phyloP scores from a whole-genome alignment of 2,113 vertebrate genomes.

The Ailurus styani region DNA sequence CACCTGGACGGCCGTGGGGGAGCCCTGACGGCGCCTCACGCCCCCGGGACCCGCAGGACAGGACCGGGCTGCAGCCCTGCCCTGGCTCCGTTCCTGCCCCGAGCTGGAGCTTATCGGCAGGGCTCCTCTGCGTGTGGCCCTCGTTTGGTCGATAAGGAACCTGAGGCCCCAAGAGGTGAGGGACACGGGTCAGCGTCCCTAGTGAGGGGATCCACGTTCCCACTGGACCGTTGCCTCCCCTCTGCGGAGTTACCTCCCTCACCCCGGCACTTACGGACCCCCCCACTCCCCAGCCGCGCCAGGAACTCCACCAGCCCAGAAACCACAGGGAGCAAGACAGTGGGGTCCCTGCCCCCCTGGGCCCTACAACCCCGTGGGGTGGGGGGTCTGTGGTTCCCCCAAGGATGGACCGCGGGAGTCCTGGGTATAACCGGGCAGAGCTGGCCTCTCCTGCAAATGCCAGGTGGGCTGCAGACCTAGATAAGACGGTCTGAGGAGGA shows the following conservation, averaged over 20 bases:
- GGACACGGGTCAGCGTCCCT: not conserved
- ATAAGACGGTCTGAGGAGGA: not conserved
- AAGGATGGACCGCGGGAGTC: fast-evolving
- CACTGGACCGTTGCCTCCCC: too few relatives aligned
- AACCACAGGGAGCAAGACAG: not conserved
- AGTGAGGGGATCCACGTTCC: too few relatives aligned
- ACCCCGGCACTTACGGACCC: fast-evolving
- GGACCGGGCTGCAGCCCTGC: not conserved
- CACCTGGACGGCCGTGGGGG: not conserved
- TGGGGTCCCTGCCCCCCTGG: fast-evolving
- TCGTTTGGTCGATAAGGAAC: too few relatives aligned
- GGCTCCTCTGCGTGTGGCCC: not conserved
- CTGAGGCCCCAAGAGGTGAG: not conserved
- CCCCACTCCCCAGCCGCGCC: fast-evolving
- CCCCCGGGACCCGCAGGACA: fast-evolving
- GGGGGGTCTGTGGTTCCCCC: not conserved
- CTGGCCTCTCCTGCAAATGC: not conserved
- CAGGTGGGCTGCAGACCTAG: not conserved
- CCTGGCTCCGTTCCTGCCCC: not conserved
- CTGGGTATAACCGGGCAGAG: not conserved
- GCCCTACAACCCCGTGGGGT: fast-evolving
- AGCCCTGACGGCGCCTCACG: not conserved
- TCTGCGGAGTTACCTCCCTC: fast-evolving
- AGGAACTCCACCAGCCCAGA: not conserved
- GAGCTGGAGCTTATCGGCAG: not conserved